A percentile compares a stretch with the other conserved stretches of the same genome.
These are phyloP conservation scores for Oxycera nigricornis DNA, from an alignment of 2,888 invertebrate genomes.

Conservation along the genomic window DNA sequence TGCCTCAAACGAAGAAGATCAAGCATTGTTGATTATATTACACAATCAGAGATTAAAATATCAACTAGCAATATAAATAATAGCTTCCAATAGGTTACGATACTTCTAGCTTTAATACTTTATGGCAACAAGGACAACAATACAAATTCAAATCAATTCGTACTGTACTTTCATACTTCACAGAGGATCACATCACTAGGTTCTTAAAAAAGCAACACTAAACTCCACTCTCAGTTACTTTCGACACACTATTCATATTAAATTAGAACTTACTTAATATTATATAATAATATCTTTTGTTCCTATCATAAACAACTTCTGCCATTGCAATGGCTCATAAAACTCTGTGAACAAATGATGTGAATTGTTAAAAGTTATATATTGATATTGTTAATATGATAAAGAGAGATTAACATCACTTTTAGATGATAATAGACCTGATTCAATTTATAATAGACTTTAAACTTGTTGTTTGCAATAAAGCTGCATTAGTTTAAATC, in stretches of 20 bases:
- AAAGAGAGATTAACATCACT: no score
- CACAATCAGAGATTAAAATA: no score
- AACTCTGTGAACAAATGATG: constrained; percentile 46
- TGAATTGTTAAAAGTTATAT: neutral
- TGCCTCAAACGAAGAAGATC: no score
- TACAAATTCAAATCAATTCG: neutral
- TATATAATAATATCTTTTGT: neutral
- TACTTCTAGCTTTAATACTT: neutral
- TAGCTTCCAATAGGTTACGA: no score
- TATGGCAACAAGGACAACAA: neutral
- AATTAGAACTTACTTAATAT: neutral
- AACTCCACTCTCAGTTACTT: neutral
- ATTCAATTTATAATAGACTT: no score
- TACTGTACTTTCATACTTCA: neutral
- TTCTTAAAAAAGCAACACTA: neutral
- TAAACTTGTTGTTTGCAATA: no score
- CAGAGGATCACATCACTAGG: neutral
- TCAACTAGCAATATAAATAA: no score
- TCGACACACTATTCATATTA: neutral
- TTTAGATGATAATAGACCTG: no score
- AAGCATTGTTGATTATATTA: no score
- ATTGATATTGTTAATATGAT: no score
- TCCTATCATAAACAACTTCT: constrained; percentile 44
- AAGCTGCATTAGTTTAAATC: no score
- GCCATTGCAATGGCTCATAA: constrained; percentile 48